Evolutionary conservation across 1,140 invertebrate genomes (phyloP).

Genomic region (Panagrolaimus sp.): DNA sequence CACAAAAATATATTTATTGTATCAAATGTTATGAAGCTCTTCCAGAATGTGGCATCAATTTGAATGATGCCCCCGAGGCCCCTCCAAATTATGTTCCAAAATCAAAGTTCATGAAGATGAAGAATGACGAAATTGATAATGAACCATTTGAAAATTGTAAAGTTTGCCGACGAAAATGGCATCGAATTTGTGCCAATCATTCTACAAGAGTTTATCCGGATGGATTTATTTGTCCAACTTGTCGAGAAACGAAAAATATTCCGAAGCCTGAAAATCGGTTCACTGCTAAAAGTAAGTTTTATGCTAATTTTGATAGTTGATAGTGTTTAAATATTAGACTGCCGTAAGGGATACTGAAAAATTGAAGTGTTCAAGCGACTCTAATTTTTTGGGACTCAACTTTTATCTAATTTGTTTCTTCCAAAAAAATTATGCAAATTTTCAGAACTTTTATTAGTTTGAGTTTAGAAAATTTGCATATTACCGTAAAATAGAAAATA

Average conservation of each 20-base stretch:
- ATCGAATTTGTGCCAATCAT: slow-evolving; percentile 93
- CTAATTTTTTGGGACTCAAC: too few species aligned
- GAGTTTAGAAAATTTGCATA: too few species aligned
- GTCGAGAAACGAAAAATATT: slow-evolving; percentile 80
- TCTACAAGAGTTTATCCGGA: slow-evolving; percentile 62
- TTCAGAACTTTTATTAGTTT: too few species aligned
- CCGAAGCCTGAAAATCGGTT: slow-evolving; percentile 96
- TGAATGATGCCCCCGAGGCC: slow-evolving; percentile 89
- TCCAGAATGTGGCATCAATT: slow-evolving; percentile 89
- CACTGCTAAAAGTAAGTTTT: slow-evolving; percentile 73
- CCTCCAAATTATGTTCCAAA: slow-evolving; percentile 93
- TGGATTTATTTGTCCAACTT: slow-evolving; percentile 86
- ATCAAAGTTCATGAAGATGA: slow-evolving; percentile 92
- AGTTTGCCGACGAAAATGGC: slow-evolving; percentile 64
- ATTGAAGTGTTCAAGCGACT: too few species aligned
- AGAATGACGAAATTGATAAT: slow-evolving; percentile 94
- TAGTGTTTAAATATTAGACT: too few species aligned
- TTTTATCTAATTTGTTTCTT: too few species aligned
- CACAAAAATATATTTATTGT: slow-evolving; percentile 96
- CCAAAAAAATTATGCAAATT: too few species aligned
- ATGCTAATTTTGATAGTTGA: too few species aligned
- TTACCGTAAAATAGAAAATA: too few species aligned
- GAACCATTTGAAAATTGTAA: slow-evolving; percentile 76
- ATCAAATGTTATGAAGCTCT: slow-evolving; percentile 99
- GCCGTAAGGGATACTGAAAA: too few species aligned